phyloP scores from a whole-genome alignment of 2,888 invertebrate genomes.

The Disparrhopalites patrizii region DNA sequence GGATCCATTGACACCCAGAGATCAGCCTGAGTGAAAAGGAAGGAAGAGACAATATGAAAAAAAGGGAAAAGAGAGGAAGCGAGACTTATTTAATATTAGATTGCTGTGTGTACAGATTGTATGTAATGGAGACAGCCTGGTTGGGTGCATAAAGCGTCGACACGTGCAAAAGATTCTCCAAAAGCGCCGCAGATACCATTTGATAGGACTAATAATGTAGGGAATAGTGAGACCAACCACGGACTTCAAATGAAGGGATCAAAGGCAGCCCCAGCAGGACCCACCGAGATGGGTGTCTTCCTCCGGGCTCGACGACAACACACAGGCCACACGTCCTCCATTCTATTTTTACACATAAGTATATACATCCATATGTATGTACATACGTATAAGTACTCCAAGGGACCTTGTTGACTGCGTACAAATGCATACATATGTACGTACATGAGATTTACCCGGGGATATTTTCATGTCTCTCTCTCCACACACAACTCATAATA shows the following conservation, averaged over 20 bases:
- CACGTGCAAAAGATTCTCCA: constrained; percentile 32
- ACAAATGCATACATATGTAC: too few species aligned
- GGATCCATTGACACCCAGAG: neutral
- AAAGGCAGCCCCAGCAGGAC: constrained; percentile 8
- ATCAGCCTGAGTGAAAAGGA: neutral
- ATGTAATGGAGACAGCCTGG: constrained; percentile 17
- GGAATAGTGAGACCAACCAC: constrained; percentile 19
- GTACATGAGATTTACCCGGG: too few species aligned
- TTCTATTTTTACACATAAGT: too few species aligned
- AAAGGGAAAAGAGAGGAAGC: neutral
- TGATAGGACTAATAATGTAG: constrained; percentile 29
- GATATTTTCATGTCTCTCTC: too few species aligned
- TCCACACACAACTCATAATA: too few species aligned
- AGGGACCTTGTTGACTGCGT: neutral
- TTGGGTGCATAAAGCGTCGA: constrained; percentile 26
- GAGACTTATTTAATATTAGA: constrained; percentile 16
- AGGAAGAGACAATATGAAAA: too few species aligned
- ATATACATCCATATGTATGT: too few species aligned
- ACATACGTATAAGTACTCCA: neutral
- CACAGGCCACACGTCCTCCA: too few species aligned
- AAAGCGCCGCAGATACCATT: constrained; percentile 29
- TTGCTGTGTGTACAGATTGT: constrained; percentile 19
- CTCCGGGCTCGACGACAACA: too few species aligned
- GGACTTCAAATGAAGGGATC: constrained; percentile 25
- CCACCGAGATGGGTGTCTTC: too few species aligned